A percentile compares a stretch with the other conserved stretches of the same genome.
These are phyloP conservation scores for Caenorhabditis doughertyi DNA, from an alignment of 2,888 invertebrate species.

Conservation along the genomic window DNA sequence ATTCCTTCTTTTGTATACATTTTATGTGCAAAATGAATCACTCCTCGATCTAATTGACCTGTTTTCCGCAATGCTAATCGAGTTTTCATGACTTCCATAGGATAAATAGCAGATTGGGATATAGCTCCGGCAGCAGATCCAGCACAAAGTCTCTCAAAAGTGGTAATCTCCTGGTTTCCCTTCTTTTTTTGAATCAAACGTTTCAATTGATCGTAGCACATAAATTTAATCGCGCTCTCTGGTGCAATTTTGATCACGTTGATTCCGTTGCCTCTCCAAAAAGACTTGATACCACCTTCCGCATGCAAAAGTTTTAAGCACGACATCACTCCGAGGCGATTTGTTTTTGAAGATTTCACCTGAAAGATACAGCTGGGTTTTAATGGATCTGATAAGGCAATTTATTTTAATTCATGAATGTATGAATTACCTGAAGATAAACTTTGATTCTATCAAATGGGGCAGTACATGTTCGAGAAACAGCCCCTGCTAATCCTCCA, in stretches of 20 bases:
- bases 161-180: slow-evolving; percentile 88
- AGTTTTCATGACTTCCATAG: slow-evolving; percentile 96
- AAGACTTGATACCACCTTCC: slow-evolving; percentile 89
- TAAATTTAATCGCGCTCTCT: slow-evolving; percentile 97
- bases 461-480: slow-evolving; percentile 96
- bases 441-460: slow-evolving; percentile 98
- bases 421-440: slow-evolving; percentile 90
- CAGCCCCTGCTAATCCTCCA: slow-evolving; percentile 96
- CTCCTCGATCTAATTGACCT: slow-evolving; percentile 91
- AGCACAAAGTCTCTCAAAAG: slow-evolving; percentile 93
- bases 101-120: slow-evolving; percentile 96
- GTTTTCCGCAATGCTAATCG: slow-evolving; percentile 95
- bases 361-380: no score
- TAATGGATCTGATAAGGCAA: no score
- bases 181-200: slow-evolving; percentile 89
- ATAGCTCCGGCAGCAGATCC: slow-evolving; percentile 95
- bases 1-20: slow-evolving; percentile 92
- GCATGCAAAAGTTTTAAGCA: slow-evolving; percentile 52
- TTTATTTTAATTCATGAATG: slow-evolving; percentile 27
- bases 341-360: slow-evolving; percentile 88
- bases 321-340: slow-evolving; percentile 74
- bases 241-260: slow-evolving; percentile 99
- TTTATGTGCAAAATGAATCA: slow-evolving; percentile 92
- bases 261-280: slow-evolving; percentile 98
- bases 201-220: slow-evolving; percentile 94